A percentile compares a stretch with the other conserved stretches of the same genome.
Conservation (phyloP, 2,113 vertebrate species). For the Benitochromis conjunctus region DNA sequence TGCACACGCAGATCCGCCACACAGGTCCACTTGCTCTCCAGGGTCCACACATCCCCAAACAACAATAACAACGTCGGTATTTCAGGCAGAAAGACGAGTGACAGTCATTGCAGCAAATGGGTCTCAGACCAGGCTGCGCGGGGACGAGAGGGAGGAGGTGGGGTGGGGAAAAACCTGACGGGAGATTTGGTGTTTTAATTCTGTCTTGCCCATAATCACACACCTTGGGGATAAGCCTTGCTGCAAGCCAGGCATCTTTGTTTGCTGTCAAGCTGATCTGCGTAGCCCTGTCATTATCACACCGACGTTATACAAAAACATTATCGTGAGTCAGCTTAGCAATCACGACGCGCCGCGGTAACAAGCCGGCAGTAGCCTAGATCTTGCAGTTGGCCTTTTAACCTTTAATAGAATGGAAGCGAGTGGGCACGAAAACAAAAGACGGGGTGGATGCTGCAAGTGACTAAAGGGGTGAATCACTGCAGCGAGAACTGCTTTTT, state of each 20-base stretch:
- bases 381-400: not conserved
- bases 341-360: not conserved
- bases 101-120: not conserved
- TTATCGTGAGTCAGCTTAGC: not conserved
- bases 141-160: not conserved
- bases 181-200: conserved; percentile 3
- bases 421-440: not conserved
- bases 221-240: not conserved
- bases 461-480: not conserved
- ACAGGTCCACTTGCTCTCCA: not conserved
- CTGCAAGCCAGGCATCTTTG: not conserved
- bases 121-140: not conserved
- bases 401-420: not conserved
- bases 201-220: conserved; percentile 24
- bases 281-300: not conserved
- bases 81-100: not conserved
- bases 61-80: conserved; percentile 4
- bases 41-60: not conserved
- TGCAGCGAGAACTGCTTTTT: not conserved
- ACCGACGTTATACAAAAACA: not conserved
- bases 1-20: not conserved
- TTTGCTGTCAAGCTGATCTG: not conserved
- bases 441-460: not conserved
- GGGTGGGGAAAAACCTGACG: not conserved
- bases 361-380: not conserved